Conservation (phyloP, 1,140 invertebrate species). For the Condylostylus longicornis region DNA sequence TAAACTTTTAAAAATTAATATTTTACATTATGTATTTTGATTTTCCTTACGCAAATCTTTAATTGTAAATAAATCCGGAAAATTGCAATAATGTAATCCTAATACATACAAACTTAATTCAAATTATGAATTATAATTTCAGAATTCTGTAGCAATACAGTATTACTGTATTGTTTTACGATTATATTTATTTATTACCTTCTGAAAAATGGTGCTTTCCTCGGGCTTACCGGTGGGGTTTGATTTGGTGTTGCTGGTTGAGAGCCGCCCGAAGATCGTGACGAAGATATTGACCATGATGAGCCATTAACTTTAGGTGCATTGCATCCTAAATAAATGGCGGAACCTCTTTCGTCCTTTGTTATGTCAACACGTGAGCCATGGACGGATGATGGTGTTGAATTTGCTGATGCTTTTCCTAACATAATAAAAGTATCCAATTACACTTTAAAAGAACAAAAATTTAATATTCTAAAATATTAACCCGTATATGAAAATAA, state of each 20-base stretch:
- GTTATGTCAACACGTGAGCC: constrained; percentile 50
- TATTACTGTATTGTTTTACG: no score
- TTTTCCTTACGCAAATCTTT: no score
- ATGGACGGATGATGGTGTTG: constrained; percentile 45
- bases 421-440: no score
- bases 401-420: constrained; percentile 21
- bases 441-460: background rate
- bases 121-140: no score
- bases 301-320: constrained; percentile 23
- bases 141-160: no score
- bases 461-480: constrained; percentile 5
- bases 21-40: no score
- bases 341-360: constrained; percentile 37
- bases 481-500: constrained; percentile 55
- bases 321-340: constrained; percentile 31
- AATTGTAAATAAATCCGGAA: no score
- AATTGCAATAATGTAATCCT: no score
- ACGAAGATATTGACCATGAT: constrained; percentile 16
- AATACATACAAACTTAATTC: no score
- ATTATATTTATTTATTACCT: no score
- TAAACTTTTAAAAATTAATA: no score
- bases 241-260: constrained; percentile 38
- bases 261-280: constrained; percentile 32
- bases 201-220: constrained; percentile 29
- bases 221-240: constrained; percentile 41